Evolutionary conservation across 1,140 invertebrate species (phyloP).

Genomic region (Bombus polaris): DNA sequence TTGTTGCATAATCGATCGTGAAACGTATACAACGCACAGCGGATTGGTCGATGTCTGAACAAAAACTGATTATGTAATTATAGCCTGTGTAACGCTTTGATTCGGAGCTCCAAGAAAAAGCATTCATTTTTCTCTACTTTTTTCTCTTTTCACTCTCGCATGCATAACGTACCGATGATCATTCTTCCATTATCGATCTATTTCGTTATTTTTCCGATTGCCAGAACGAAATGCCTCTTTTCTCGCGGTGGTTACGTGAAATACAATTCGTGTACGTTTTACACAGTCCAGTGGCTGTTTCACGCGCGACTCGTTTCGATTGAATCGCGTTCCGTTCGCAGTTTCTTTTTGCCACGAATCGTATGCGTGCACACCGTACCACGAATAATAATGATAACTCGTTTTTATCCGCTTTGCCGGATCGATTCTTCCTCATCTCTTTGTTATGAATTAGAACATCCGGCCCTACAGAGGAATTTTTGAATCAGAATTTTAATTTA

Average conservation of each 20-base stretch:
- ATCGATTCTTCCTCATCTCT: neutral
- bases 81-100: slow-evolving; percentile 31
- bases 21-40: neutral
- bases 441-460: neutral
- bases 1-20: slow-evolving; percentile 18
- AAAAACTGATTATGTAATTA: slow-evolving; percentile 48
- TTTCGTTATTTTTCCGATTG: neutral
- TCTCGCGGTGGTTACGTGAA: slow-evolving; percentile 13
- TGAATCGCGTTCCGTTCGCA: slow-evolving; percentile 17
- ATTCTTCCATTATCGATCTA: neutral
- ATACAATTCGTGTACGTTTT: slow-evolving; percentile 27
- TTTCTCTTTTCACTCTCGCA: neutral
- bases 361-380: neutral
- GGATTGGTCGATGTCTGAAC: neutral
- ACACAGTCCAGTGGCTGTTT: slow-evolving; percentile 39
- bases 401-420: neutral
- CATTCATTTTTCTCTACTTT: neutral
- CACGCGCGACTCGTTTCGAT: slow-evolving; percentile 34
- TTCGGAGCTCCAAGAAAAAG: slow-evolving; percentile 12
- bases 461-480: too few relatives aligned
- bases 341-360: slow-evolving; percentile 14
- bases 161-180: neutral
- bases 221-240: neutral
- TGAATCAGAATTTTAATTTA: neutral
- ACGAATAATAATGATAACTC: slow-evolving; percentile 15